phyloP scores from a whole-genome alignment of 2,888 invertebrate species.

The Ichneumoninae sp. region DNA sequence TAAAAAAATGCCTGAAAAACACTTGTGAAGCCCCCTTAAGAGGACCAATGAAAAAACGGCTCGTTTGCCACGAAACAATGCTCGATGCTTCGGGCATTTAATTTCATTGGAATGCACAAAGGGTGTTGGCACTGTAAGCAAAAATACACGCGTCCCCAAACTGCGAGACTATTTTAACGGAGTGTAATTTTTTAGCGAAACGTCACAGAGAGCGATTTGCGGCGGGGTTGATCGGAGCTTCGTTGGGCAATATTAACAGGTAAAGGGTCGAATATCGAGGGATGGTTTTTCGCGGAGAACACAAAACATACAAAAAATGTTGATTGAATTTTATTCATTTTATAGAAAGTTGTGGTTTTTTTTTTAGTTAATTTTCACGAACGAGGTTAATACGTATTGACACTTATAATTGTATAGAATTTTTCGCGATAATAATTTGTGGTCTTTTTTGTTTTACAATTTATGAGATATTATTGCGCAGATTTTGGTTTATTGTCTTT shows the following conservation, averaged over 20 bases:
- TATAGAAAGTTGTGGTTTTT: slow-evolving; percentile 49
- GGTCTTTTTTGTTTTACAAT: slow-evolving; percentile 16
- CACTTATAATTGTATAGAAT: slow-evolving; percentile 23
- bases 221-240: neutral
- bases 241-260: neutral
- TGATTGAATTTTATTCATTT: slow-evolving; percentile 9
- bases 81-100: slow-evolving; percentile 29
- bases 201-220: neutral
- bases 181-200: neutral
- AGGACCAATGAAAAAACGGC: slow-evolving; percentile 4
- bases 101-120: slow-evolving; percentile 44
- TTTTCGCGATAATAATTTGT: slow-evolving; percentile 36
- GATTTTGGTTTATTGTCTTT: slow-evolving; percentile 56
- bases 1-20: too few relatives aligned
- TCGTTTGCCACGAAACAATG: slow-evolving; percentile 11
- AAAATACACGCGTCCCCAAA: neutral
- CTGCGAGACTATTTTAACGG: slow-evolving; percentile 5
- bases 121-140: neutral
- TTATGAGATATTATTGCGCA: slow-evolving; percentile 53
- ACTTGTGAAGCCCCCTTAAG: too few relatives aligned
- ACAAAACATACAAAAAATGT: slow-evolving; percentile 7
- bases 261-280: neutral
- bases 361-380: slow-evolving; percentile 33
- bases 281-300: neutral
- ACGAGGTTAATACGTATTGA: slow-evolving; percentile 25